Evolutionary conservation across 2,888 invertebrate species (phyloP), one percentile per base, ranked within the genome.

Genomic region (Pandemis heparana): DNA sequence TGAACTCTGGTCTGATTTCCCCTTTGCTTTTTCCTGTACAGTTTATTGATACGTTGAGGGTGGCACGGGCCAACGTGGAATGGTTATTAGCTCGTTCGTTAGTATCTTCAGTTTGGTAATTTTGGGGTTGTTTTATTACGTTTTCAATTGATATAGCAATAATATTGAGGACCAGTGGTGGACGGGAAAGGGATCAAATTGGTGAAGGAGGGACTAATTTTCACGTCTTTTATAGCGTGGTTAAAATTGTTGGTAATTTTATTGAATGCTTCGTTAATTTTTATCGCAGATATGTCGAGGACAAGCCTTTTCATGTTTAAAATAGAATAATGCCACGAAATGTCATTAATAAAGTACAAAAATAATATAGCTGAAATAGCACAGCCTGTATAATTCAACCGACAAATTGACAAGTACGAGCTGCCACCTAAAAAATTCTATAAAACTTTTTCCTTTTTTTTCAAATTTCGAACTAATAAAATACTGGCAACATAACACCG

Each of bases 31-130:
- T 32, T 32, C n/a, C n/a, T 10, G 43, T 38, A 10, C 67, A 16
- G 16, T 23, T 60, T 8, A 43, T 38, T 38, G 38, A 39, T n/a
- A 16, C 32, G 14, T 71, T 64, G 59, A 46, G 70, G 70, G 70
- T 59, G 59, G 16, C 43, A 5, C 3, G 59, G 38, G 70, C 64
- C 70, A 38, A 16, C 63, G 16, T 38, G 9, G 9, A 46, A 7
- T 64, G 70, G 70, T 70, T 70, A 70, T 64, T 70, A 70, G 70
- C 70, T 59, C 51, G 61, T 69, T 71, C 70, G 59, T 71, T 71
- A 71, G 70, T 56, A 59, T 59, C 70, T 64, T 64, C 63, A 64
- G 46, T 59, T 64, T 61, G 12, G 59, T 63, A 62, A 70, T 70
- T 70, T 16, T 64, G 64, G 63, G 70, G 62, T 53, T 62, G 64